Percentiles rank a stretch among this genome's conserved stretches.
phyloP scores from a whole-genome alignment of 2,797 vertebrate species.

The Anisognathus igniventris region DNA sequence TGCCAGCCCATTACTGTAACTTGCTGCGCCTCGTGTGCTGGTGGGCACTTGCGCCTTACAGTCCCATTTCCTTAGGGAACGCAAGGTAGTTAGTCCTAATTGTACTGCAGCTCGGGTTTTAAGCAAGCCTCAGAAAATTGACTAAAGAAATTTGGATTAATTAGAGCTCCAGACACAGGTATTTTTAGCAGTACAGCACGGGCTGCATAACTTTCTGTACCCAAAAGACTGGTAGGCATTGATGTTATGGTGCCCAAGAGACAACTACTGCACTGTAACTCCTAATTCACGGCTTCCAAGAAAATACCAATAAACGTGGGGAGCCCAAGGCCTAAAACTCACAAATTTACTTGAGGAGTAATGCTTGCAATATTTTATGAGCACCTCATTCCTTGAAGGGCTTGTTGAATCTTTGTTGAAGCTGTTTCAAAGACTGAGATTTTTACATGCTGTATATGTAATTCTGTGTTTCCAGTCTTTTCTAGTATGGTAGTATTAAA shows the following conservation, averaged over 20 bases:
- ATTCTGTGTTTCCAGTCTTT: background rate
- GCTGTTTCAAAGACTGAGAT: background rate
- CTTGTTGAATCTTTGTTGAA: background rate
- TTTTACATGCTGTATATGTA: fast-evolving
- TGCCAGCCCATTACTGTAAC: fast-evolving
- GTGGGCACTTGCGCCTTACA: fast-evolving
- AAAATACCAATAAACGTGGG: background rate
- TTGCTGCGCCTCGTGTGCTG: fast-evolving
- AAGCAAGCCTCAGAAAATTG: background rate
- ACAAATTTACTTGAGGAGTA: background rate
- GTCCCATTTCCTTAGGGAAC: background rate
- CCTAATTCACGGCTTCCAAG: background rate
- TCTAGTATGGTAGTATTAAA: background rate
- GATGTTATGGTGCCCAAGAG: background rate
- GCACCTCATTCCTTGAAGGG: background rate
- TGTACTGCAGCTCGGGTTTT: background rate
- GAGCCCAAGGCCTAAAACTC: background rate
- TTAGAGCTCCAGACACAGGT: background rate
- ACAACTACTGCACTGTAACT: background rate
- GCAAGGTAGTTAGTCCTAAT: background rate
- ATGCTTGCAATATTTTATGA: background rate
- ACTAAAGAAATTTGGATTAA: background rate
- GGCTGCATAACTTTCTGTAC: background rate
- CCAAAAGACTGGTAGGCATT: background rate
- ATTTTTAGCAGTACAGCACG: background rate